These are phyloP conservation scores for Sisyra nigra DNA, from an alignment of 2,888 invertebrate genomes.

Conservation along the genomic window DNA sequence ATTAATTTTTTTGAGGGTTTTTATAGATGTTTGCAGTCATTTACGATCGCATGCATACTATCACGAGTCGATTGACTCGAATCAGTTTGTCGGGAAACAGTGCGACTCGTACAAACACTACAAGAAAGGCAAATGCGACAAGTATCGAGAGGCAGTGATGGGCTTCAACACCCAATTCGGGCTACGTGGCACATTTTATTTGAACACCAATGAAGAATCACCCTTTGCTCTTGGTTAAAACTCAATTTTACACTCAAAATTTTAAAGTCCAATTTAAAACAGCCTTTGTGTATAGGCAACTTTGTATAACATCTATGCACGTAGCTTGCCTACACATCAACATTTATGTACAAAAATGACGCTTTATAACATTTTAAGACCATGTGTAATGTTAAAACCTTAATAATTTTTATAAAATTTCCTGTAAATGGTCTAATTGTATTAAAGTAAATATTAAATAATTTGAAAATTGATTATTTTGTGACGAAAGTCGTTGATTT, in stretches of 20 bases:
- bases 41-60: conserved; percentile 28
- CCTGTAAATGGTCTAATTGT: no score
- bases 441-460: no score
- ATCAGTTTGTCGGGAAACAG: conserved; percentile 22
- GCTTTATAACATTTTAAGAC: no score
- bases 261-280: no score
- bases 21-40: conserved; percentile 31
- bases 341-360: no score
- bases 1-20: neutral
- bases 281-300: no score
- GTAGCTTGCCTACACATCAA: no score
- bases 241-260: conserved; percentile 16
- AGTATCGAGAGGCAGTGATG: conserved; percentile 3
- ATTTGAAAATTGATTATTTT: no score
- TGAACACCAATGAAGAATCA: neutral
- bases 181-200: neutral
- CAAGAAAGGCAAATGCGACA: conserved; percentile 19
- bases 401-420: no score
- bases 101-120: conserved; percentile 23
- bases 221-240: neutral
- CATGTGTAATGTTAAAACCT: no score
- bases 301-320: no score
- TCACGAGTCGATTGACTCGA: conserved; percentile 28
- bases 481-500: no score
- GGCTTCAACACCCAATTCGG: neutral